These are phyloP conservation scores for Macrochelys suwanniensis DNA, from an alignment of 2,797 vertebrate species.

Conservation along the genomic window DNA sequence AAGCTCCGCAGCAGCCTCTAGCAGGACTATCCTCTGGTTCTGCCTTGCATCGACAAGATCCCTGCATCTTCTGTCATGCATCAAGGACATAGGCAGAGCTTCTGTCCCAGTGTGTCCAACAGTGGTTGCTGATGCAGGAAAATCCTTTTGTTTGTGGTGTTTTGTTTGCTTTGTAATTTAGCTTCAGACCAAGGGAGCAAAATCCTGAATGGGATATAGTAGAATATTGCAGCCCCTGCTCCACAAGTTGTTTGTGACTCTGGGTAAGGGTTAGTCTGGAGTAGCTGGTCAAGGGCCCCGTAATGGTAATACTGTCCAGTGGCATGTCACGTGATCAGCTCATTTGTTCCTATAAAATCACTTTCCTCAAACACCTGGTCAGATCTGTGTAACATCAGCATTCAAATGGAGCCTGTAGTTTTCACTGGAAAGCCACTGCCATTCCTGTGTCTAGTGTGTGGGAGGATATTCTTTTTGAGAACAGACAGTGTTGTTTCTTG, in stretches of 20 bases:
- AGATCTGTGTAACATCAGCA: background rate
- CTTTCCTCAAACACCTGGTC: background rate
- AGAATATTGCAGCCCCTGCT: background rate
- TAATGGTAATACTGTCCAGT: background rate
- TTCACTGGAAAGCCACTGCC: background rate
- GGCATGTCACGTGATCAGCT: background rate
- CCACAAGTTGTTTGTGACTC: background rate
- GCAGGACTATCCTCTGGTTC: background rate
- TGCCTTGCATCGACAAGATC: background rate
- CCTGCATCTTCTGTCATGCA: background rate
- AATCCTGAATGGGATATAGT: background rate
- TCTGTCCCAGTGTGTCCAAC: background rate
- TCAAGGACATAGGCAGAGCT: background rate
- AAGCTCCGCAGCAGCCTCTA: background rate
- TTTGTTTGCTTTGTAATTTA: background rate
- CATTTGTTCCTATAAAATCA: background rate
- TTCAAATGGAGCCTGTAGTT: slow-evolving; percentile 27
- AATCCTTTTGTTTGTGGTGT: background rate
- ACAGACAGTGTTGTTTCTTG: background rate
- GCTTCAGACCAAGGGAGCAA: background rate
- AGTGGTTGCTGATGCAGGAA: background rate
- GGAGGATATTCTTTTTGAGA: background rate
- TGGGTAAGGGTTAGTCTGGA: background rate
- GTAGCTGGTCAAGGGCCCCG: background rate
- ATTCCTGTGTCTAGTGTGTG: background rate